Conservation (phyloP, 2,888 invertebrate genomes). For the Sinotaia quadrata region DNA sequence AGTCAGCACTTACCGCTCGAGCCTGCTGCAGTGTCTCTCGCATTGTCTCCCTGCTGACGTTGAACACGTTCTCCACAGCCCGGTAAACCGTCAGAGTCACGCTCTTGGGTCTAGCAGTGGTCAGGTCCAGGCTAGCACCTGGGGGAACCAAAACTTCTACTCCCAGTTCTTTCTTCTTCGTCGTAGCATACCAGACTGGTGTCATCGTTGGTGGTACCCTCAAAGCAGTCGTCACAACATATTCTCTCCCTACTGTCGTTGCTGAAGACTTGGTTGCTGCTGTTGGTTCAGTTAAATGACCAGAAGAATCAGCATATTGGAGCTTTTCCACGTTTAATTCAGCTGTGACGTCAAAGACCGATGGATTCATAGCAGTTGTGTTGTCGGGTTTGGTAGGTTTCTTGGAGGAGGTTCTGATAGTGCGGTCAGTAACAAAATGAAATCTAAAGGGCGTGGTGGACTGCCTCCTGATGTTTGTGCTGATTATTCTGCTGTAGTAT, state of each 20-base stretch:
- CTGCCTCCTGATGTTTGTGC: not conserved
- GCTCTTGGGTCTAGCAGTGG: not conserved
- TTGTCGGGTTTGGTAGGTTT: not conserved
- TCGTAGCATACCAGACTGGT: not conserved
- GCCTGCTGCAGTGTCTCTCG: constrained; percentile 25
- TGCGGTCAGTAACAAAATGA: not conserved
- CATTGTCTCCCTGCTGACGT: constrained; percentile 30
- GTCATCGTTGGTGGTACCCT: not conserved
- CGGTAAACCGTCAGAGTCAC: constrained; percentile 29
- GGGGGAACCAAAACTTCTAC: constrained; percentile 14
- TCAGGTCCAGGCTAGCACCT: not conserved
- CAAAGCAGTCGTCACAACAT: not conserved
- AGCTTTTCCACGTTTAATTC: too few species aligned
- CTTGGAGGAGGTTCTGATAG: not conserved
- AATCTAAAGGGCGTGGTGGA: constrained; percentile 11
- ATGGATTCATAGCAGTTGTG: not conserved
- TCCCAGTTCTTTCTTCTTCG: constrained; percentile 1
- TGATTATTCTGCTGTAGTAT: not conserved
- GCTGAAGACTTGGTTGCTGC: not conserved
- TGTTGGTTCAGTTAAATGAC: too few species aligned
- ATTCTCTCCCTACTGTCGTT: not conserved
- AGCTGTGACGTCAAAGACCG: not conserved
- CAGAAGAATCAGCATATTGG: too few species aligned
- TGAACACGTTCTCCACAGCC: constrained; percentile 29
- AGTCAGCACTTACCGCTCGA: constrained; percentile 14